Percentiles rank a stretch among this genome's conserved stretches.
Evolutionary conservation across 2,888 invertebrate species (phyloP).

Genomic region (Polylopha cassiicola): DNA sequence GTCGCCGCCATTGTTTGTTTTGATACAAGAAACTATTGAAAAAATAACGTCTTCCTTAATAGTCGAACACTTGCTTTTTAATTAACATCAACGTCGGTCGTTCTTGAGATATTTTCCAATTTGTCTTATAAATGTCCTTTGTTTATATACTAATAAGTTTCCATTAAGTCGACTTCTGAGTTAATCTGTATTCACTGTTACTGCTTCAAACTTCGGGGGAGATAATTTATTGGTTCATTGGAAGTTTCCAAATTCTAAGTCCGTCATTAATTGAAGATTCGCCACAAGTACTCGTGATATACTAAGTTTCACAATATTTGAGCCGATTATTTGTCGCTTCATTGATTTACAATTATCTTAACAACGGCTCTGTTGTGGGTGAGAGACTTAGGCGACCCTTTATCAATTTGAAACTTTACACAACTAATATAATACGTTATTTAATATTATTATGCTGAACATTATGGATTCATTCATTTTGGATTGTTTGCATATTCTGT

Average conservation of each 20-base stretch:
- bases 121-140: too few species aligned
- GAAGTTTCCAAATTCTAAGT: slow-evolving; percentile 56
- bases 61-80: slow-evolving; percentile 22
- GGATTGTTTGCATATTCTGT: slow-evolving; percentile 5
- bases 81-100: too few species aligned
- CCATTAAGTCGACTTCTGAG: slow-evolving; percentile 35
- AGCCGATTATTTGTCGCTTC: slow-evolving; percentile 51
- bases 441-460: too few species aligned
- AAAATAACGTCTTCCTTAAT: slow-evolving; percentile 53
- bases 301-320: slow-evolving; percentile 54
- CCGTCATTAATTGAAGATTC: slow-evolving; percentile 56
- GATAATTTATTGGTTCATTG: slow-evolving; percentile 53
- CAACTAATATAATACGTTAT: slow-evolving; percentile 18
- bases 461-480: too few species aligned
- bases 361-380: slow-evolving; percentile 31
- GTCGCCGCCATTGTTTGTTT: slow-evolving; percentile 61
- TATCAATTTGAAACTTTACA: slow-evolving; percentile 30
- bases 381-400: slow-evolving; percentile 26
- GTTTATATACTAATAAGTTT: slow-evolving; percentile 31
- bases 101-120: too few species aligned
- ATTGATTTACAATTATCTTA: slow-evolving; percentile 49
- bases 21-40: slow-evolving; percentile 40
- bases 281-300: slow-evolving; percentile 37
- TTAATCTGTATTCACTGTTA: slow-evolving; percentile 37
- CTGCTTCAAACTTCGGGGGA: slow-evolving; percentile 27